phyloP scores from a whole-genome alignment of 2,888 invertebrate species.

The Stenolophus ochropezus region DNA sequence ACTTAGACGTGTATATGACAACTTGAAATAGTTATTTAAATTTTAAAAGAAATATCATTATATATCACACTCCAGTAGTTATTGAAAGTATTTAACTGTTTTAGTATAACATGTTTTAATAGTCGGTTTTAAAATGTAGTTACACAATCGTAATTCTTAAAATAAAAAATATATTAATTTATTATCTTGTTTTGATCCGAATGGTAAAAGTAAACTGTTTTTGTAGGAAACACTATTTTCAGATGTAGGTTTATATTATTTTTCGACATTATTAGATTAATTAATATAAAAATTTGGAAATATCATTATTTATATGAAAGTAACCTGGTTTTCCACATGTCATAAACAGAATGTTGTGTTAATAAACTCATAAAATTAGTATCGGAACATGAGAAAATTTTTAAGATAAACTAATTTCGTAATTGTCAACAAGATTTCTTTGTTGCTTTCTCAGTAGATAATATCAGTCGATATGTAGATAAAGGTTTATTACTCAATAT shows the following conservation, averaged over 20 bases:
- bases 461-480: background rate
- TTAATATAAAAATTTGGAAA: constrained; percentile 14
- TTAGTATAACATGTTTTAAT: too few relatives aligned
- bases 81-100: too few relatives aligned
- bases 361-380: constrained; percentile 12
- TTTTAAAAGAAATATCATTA: too few relatives aligned
- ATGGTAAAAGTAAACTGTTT: background rate
- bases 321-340: constrained; percentile 17
- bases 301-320: background rate
- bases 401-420: constrained; percentile 16
- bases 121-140: too few relatives aligned
- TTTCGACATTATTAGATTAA: background rate
- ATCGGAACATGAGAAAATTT: constrained; percentile 7
- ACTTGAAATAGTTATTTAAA: too few relatives aligned
- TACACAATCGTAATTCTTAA: too few relatives aligned
- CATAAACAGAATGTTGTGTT: background rate
- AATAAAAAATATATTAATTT: background rate
- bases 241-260: background rate
- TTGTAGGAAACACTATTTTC: background rate
- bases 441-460: constrained; percentile 12
- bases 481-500: constrained; percentile 6
- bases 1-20: too few relatives aligned
- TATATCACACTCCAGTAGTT: too few relatives aligned
- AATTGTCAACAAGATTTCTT: constrained; percentile 1
- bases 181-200: background rate